Conservation (phyloP, 2,888 invertebrate species). For the Cephus pulcher region DNA sequence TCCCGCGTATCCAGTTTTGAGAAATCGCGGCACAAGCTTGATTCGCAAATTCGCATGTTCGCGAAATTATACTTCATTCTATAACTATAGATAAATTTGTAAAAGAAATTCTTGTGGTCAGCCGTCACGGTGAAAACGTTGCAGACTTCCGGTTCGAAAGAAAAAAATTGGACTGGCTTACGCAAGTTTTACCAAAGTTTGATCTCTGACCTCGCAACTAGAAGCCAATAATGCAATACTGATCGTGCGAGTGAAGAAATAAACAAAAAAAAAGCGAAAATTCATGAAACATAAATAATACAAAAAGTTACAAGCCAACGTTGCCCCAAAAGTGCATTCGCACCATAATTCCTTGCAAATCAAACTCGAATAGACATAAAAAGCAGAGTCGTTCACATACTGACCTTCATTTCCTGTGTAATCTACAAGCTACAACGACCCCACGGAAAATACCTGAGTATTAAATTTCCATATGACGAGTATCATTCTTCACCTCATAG, state of each 20-base stretch:
- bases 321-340: not conserved
- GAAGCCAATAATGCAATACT: not conserved
- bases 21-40: not conserved
- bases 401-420: constrained; percentile 58
- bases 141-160: not conserved
- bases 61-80: not conserved
- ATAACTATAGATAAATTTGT: not conserved
- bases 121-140: not conserved
- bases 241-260: not conserved
- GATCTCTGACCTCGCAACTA: not conserved
- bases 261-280: not conserved
- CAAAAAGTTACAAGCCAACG: no score
- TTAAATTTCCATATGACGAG: not conserved
- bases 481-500: not conserved
- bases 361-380: constrained; percentile 33
- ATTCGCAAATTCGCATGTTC: not conserved
- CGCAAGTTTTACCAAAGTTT: not conserved
- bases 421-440: not conserved
- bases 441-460: not conserved
- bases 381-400: constrained; percentile 61
- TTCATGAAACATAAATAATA: not conserved
- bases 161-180: not conserved
- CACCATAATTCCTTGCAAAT: not conserved
- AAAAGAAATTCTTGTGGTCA: not conserved
- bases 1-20: not conserved